Evolutionary conservation across 2,888 invertebrate species (phyloP).

Genomic region (Archips xylosteana): DNA sequence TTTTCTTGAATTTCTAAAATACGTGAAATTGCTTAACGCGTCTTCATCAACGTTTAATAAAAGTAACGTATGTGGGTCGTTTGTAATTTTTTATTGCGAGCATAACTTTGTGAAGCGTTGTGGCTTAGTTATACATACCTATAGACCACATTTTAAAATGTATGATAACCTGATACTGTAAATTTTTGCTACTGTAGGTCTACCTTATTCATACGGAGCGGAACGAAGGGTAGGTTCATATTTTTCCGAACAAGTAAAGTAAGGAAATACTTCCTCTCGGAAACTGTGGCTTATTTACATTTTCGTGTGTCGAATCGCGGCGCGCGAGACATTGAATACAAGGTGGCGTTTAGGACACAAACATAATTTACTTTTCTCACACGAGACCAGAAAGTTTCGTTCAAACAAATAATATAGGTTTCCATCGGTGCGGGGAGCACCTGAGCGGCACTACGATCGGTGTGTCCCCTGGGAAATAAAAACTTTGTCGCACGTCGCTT

Average conservation of each 20-base stretch:
- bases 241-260: constrained; percentile 35
- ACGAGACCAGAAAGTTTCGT: constrained; percentile 82
- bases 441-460: constrained; percentile 83
- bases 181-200: constrained; percentile 24
- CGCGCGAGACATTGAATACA: constrained; percentile 71
- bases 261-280: constrained; percentile 42
- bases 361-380: constrained; percentile 84
- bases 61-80: constrained; percentile 61
- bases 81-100: constrained; percentile 60
- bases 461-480: constrained; percentile 84
- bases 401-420: constrained; percentile 85
- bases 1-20: constrained; percentile 58
- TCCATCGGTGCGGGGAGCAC: constrained; percentile 78
- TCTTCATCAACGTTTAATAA: constrained; percentile 67
- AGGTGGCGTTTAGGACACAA: constrained; percentile 72
- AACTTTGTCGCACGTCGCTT: constrained; percentile 85
- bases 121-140: constrained; percentile 44
- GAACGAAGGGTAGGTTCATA: constrained; percentile 37
- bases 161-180: constrained; percentile 33
- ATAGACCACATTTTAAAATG: constrained; percentile 30
- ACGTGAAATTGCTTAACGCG: constrained; percentile 58
- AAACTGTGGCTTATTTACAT: constrained; percentile 54
- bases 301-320: constrained; percentile 52
- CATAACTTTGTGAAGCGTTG: constrained; percentile 50
- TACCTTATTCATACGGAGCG: constrained; percentile 40